Evolutionary conservation across 2,113 vertebrate genomes (phyloP).

Genomic region (Lamprologus tigripictilis): DNA sequence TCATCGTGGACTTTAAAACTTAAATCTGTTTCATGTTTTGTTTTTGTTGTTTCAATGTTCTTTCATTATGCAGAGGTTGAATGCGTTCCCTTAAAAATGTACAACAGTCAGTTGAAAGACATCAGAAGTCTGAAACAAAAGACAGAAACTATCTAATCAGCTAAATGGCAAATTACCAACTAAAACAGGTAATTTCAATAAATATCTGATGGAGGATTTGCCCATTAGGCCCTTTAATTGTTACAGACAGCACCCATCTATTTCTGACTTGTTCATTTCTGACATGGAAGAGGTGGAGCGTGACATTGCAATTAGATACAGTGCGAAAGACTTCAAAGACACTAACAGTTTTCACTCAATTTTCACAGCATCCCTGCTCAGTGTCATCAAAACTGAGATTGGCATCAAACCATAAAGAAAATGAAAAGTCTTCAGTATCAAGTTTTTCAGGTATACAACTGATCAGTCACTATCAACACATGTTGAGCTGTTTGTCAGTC

Average conservation of each 20-base stretch:
- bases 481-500: neutral
- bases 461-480: neutral
- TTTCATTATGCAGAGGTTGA: neutral
- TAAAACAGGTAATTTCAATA: neutral
- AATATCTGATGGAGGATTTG: neutral
- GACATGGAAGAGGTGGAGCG: neutral
- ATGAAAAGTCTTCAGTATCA: neutral
- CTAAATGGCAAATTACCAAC: neutral
- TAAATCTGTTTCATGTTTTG: neutral
- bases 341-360: neutral
- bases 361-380: neutral
- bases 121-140: neutral
- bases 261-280: neutral
- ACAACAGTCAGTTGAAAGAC: neutral
- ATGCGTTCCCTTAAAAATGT: neutral
- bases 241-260: neutral
- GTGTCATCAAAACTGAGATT: neutral
- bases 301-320: neutral
- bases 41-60: neutral
- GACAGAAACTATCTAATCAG: neutral
- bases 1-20: neutral
- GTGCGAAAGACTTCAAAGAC: neutral
- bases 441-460: neutral
- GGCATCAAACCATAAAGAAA: neutral
- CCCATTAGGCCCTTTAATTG: neutral